These are phyloP conservation scores for Lepidurus couesii DNA, from an alignment of 1,140 invertebrate species.

Conservation along the genomic window DNA sequence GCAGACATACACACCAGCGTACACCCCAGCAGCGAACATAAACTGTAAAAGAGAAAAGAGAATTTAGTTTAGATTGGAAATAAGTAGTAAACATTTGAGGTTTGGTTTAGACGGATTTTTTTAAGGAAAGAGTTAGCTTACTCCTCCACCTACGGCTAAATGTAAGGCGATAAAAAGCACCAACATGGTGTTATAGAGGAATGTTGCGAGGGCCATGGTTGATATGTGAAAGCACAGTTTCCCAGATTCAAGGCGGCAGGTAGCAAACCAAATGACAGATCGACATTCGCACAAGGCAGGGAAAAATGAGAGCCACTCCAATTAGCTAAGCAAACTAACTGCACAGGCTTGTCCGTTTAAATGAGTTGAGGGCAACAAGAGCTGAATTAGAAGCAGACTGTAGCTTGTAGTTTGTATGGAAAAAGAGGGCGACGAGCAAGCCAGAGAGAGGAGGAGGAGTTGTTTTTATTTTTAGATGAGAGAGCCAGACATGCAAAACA, in stretches of 20 bases:
- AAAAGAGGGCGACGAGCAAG: not conserved
- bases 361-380: not conserved
- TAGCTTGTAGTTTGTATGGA: not conserved
- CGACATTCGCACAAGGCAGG: not conserved
- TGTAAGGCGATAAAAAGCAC: conserved; percentile 43
- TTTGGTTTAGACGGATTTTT: not conserved
- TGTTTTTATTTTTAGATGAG: conserved; percentile 8
- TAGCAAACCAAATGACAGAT: not conserved
- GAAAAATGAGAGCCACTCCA: not conserved
- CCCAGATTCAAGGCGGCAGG: not conserved
- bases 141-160: conserved; percentile 45
- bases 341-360: not conserved
- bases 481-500: conserved; percentile 5
- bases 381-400: conserved; percentile 7
- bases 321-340: not conserved
- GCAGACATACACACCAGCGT: conserved; percentile 68
- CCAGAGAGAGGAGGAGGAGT: not conserved
- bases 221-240: not conserved
- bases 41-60: conserved; percentile 54
- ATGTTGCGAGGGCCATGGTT: conserved; percentile 40
- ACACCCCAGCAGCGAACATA: conserved; percentile 66
- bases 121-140: conserved; percentile 38
- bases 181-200: conserved; percentile 42
- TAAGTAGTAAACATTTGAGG: conserved; percentile 5
- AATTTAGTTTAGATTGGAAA: not conserved